These are phyloP conservation scores for Ctenochaetus hawaiiensis DNA, from an alignment of 2,797 vertebrate species.

Conservation along the genomic window DNA sequence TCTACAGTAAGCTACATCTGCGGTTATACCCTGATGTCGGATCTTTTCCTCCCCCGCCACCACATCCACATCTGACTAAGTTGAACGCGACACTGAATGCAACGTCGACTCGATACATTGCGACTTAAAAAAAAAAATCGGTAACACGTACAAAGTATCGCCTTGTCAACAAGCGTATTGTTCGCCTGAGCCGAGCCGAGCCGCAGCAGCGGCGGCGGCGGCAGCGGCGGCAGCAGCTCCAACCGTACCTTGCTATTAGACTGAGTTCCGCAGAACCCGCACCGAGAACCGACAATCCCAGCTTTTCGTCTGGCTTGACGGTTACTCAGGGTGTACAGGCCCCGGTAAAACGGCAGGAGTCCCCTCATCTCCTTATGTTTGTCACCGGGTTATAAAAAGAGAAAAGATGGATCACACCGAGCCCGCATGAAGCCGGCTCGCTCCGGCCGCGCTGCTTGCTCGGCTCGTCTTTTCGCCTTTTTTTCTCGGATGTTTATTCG, in stretches of 20 bases:
- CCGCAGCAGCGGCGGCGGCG: neutral
- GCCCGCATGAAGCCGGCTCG: constrained; percentile 64
- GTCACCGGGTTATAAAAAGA: constrained; percentile 29
- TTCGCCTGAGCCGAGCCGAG: constrained; percentile 28
- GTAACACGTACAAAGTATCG: neutral
- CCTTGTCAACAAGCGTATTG: constrained; percentile 2
- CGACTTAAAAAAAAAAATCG: neutral
- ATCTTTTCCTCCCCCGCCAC: constrained; percentile 6
- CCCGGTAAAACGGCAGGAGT: constrained; percentile 74
- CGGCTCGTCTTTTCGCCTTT: neutral
- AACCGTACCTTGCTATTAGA: constrained; percentile 77
- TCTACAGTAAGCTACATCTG: constrained; percentile 40
- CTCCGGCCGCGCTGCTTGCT: constrained; percentile 61
- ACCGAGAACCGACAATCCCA: constrained; percentile 71
- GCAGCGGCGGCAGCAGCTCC: neutral
- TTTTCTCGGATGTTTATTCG: constrained; percentile 12
- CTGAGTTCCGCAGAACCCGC: constrained; percentile 81
- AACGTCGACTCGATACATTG: neutral
- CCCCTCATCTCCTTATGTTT: constrained; percentile 73
- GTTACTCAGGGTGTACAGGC: constrained; percentile 67
- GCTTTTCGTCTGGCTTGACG: constrained; percentile 69
- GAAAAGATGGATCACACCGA: neutral
- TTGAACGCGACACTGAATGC: constrained; percentile 31
- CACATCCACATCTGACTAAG: constrained; percentile 47
- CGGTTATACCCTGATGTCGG: constrained; percentile 7